Percentiles rank a stretch among this genome's conserved stretches.
Conservation (phyloP, 2,888 invertebrate genomes). For the Coelinius sp. region DNA sequence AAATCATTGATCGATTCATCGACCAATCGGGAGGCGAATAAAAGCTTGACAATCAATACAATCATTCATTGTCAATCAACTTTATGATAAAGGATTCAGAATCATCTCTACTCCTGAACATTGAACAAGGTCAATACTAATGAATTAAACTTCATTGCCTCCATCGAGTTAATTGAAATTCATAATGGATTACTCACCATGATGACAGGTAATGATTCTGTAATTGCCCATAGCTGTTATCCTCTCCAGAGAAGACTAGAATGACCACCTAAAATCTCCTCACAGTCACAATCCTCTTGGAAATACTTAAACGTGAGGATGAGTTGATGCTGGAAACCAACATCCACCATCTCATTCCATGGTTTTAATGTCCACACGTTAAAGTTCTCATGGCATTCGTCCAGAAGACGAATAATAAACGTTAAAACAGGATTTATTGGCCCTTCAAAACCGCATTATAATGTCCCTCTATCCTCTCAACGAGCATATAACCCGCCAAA, state of each 20-base stretch:
- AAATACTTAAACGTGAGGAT: not conserved
- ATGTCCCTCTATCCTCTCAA: not conserved
- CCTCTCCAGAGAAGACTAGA: not conserved
- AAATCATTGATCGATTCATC: too few species aligned
- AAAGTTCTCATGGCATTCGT: slow-evolving; percentile 7
- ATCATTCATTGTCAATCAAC: too few species aligned
- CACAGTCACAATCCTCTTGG: not conserved
- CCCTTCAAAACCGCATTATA: not conserved
- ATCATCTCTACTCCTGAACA: too few species aligned
- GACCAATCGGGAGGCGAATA: too few species aligned
- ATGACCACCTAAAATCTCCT: not conserved
- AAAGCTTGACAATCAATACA: too few species aligned
- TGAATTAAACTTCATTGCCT: not conserved
- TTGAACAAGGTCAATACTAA: not conserved
- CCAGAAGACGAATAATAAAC: not conserved
- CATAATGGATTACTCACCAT: not conserved
- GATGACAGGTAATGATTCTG: slow-evolving; percentile 9
- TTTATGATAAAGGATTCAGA: too few species aligned
- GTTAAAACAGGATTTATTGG: slow-evolving; percentile 9
- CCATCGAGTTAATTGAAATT: not conserved
- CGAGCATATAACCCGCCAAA: not conserved
- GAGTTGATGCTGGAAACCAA: not conserved
- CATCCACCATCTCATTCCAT: not conserved
- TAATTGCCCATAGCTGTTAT: slow-evolving; percentile 14
- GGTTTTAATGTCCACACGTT: not conserved